Evolutionary conservation across 2,797 vertebrate genomes (phyloP).

Genomic region (Micromesistius poutassou): DNA sequence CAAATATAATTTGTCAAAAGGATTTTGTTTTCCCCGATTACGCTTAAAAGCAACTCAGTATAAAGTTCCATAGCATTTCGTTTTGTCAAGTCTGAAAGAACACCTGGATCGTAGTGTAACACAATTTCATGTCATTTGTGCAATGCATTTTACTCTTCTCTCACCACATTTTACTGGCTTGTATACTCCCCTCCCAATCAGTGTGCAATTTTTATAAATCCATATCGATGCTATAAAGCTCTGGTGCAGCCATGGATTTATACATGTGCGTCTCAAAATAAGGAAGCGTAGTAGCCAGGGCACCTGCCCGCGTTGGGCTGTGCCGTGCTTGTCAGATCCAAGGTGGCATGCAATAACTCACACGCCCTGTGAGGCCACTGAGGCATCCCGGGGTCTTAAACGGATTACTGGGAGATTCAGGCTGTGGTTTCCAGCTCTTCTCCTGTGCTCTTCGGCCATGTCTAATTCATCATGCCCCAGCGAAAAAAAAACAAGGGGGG

Average conservation of each 20-base stretch:
- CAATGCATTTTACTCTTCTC: neutral
- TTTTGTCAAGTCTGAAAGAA: no score
- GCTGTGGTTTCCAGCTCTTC: neutral
- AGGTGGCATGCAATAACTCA: conserved; percentile 20
- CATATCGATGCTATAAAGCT: neutral
- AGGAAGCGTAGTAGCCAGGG: neutral
- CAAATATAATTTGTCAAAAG: no score
- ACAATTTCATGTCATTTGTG: neutral
- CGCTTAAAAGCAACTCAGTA: no score
- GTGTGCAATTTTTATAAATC: neutral
- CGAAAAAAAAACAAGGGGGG: neutral
- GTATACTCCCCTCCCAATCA: neutral
- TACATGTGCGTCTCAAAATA: neutral
- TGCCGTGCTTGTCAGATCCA: conserved; percentile 13
- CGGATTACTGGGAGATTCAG: conserved; percentile 19
- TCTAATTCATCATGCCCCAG: conserved; percentile 10
- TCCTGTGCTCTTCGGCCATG: conserved; percentile 4
- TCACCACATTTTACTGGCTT: neutral
- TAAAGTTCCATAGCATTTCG: no score
- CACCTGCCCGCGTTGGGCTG: neutral
- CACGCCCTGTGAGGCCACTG: conserved; percentile 16
- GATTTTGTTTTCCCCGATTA: no score
- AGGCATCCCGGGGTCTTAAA: conserved; percentile 8
- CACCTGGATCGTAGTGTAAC: neutral
- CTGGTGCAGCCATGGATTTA: neutral